Evolutionary conservation across 1,140 invertebrate genomes (phyloP).

Genomic region (Papilio polyxenes): DNA sequence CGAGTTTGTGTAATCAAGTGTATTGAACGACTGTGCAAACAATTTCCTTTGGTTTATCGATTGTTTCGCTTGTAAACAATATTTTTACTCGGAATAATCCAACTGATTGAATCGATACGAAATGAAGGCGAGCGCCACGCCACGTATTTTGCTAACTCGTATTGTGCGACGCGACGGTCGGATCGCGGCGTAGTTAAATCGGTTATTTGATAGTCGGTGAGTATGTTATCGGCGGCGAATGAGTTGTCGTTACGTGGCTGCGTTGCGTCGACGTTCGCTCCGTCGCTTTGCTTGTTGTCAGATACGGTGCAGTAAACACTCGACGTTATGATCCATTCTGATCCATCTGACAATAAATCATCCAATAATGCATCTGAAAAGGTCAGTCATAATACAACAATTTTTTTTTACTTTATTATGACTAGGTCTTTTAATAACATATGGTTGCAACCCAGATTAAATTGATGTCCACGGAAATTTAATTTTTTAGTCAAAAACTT

Average conservation of each 20-base stretch:
- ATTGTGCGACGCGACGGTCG: not conserved
- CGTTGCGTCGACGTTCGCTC: constrained; percentile 68
- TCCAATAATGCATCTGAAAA: constrained; percentile 13
- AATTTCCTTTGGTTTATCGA: constrained; percentile 60
- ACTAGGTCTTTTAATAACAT: not conserved
- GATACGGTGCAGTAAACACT: constrained; percentile 43
- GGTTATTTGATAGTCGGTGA: constrained; percentile 35
- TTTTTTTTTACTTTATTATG: not conserved
- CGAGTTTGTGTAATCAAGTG: constrained; percentile 28
- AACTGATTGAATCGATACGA: constrained; percentile 44
- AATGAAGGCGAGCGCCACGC: constrained; percentile 43
- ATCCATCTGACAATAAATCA: constrained; percentile 49
- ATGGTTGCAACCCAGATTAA: too few species aligned
- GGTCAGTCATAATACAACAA: constrained; percentile 15
- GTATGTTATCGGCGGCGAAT: constrained; percentile 53
- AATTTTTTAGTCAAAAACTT: not conserved
- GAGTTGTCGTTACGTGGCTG: constrained; percentile 45
- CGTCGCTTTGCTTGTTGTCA: constrained; percentile 24
- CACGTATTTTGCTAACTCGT: constrained; percentile 35
- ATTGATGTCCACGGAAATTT: not conserved
- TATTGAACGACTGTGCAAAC: constrained; percentile 56
- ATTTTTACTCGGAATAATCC: constrained; percentile 51
- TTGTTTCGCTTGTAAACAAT: constrained; percentile 60
- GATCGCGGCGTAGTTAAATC: constrained; percentile 25
- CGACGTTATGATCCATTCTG: constrained; percentile 59